Evolutionary conservation across 2,797 vertebrate species (phyloP).

Genomic region (Aeoliscus strigatus): DNA sequence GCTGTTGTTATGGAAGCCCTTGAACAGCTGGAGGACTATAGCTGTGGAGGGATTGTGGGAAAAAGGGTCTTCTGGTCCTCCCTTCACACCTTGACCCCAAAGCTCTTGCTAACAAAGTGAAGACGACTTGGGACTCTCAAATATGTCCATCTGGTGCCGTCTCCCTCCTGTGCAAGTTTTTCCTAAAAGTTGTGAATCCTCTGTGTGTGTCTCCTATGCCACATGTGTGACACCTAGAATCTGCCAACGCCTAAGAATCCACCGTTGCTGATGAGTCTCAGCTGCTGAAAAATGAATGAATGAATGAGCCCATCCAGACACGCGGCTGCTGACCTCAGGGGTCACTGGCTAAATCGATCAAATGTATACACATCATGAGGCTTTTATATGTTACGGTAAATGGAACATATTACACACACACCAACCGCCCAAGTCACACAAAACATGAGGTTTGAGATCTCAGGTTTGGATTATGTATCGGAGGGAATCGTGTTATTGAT

Average conservation of each 20-base stretch:
- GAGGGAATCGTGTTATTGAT: constrained; percentile 62
- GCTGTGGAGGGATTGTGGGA: constrained; percentile 75
- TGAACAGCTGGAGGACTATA: constrained; percentile 78
- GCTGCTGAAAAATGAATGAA: no score
- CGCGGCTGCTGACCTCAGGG: no score
- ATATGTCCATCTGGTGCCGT: constrained; percentile 50
- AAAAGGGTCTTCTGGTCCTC: constrained; percentile 67
- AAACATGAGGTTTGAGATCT: constrained; percentile 48
- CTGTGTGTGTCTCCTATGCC: no score
- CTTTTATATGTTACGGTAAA: no score
- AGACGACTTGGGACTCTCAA: constrained; percentile 54
- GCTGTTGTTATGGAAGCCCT: constrained; percentile 80
- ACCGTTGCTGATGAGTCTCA: no score
- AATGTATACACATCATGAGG: no score
- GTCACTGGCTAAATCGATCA: no score
- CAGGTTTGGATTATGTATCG: constrained; percentile 43
- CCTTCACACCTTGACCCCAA: constrained; percentile 69
- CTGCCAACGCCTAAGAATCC: no score
- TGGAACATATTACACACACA: no score
- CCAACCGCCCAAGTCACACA: constrained; percentile 30
- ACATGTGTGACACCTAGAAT: no score
- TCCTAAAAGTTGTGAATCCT: no score
- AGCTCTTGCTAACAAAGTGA: constrained; percentile 41
- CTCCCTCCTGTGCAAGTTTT: constrained; percentile 3
- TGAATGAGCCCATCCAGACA: no score